These are phyloP conservation scores for Pararge aegeria DNA, from an alignment of 1,140 invertebrate genomes.

Conservation along the genomic window DNA sequence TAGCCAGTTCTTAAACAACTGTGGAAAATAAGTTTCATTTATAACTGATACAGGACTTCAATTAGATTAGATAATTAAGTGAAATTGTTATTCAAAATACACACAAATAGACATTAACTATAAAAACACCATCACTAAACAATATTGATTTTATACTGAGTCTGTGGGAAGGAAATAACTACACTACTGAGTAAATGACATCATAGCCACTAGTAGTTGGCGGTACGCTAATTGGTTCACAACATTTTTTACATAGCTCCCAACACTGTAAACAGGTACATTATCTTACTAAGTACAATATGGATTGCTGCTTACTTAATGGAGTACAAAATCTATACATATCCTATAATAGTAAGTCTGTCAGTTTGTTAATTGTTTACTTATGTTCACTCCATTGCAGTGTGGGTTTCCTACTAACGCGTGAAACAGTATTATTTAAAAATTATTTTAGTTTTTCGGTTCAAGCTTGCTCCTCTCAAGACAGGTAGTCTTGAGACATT, in stretches of 20 bases:
- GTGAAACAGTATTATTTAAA: no score
- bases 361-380: no score
- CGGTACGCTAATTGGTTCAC: constrained; percentile 34
- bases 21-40: no score
- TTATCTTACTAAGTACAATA: background rate
- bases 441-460: no score
- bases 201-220: constrained; percentile 25
- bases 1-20: no score
- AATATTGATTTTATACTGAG: constrained; percentile 2
- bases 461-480: no score
- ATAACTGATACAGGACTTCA: no score
- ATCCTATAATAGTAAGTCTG: background rate
- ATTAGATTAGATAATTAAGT: no score
- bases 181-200: constrained; percentile 35
- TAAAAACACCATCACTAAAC: constrained; percentile 4
- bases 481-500: no score
- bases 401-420: no score
- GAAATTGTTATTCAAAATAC: no score
- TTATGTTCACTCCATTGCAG: no score
- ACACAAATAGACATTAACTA: background rate
- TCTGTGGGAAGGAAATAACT: constrained; percentile 24
- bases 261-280: background rate
- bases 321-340: background rate
- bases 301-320: background rate
- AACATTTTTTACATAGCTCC: constrained; percentile 22